Evolutionary conservation across 2,888 invertebrate species (phyloP), one percentile per base, ranked within the genome.

Genomic region (Dendrolimus houi): DNA sequence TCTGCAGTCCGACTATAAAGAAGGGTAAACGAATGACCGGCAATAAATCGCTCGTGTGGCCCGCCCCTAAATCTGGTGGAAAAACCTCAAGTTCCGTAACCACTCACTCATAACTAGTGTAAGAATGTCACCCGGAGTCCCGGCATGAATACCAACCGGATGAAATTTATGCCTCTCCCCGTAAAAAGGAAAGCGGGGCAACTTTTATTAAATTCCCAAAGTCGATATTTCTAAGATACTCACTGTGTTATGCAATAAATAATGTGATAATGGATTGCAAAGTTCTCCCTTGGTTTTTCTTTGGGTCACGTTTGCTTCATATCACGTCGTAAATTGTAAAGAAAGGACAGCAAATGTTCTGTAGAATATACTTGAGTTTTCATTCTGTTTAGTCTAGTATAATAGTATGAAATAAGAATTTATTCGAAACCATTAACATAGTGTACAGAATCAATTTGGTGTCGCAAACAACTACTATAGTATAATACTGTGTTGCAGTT

Each of bases 151-250:
- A 55, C 57, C 52, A 55, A 57, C 52, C 17, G 54, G 52, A 10
- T 41, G 17, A 52, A 57, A 57, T 57, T 54, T 57, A 52, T 57
- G 57, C 57, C n/a, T n/a, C n/a, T n/a, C n/a, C n/a, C n/a, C 52
- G 13, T 41, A n/a, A 10, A 54, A 41, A 14, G 14, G 41, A 52
- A 52, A 40, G 52, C n/a, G 54, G 52, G 29, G 10, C 41, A 57
- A 57, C 54, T 57, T 57, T 55, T 57, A 57, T 57, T 57, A 57
- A 57, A 57, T 57, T 57, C 54, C 52, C 54, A 40, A 57, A 57
- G 54, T 57, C 52, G 57, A 55, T 57, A 47, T 47, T 47, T 47
- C 47, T 47, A 9, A 10, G 47, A 47, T 47, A 47, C 12, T 10
- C 47, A 47, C 47, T 12, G 47, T 47, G 47, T 47, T 47, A 47